These are phyloP conservation scores for Diplazon laetatorius DNA, from an alignment of 2,888 invertebrate species.

Conservation along the genomic window DNA sequence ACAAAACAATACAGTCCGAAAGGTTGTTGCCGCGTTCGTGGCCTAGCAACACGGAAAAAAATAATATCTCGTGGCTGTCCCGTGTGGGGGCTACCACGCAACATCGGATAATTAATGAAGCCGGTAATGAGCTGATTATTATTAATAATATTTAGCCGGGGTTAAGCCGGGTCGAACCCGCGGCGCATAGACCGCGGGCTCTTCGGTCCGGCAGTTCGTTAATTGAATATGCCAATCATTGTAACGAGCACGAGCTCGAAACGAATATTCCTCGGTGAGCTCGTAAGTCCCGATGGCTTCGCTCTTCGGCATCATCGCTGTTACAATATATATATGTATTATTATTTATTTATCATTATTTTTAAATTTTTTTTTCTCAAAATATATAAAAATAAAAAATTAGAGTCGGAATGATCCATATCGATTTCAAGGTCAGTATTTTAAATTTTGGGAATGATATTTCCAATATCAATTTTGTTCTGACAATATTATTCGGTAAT, in stretches of 20 bases:
- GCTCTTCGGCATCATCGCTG: constrained; percentile 13
- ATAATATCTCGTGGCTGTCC: constrained; percentile 17
- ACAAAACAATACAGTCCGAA: too few species aligned
- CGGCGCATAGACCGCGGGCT: constrained; percentile 72
- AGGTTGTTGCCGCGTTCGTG: too few species aligned
- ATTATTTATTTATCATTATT: too few species aligned
- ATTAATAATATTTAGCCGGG: constrained; percentile 82
- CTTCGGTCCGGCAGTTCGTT: constrained; percentile 80
- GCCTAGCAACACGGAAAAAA: constrained; percentile 33
- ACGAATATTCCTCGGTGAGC: constrained; percentile 71
- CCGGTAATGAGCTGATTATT: constrained; percentile 82
- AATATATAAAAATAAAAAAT: too few species aligned
- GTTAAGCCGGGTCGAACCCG: constrained; percentile 80
- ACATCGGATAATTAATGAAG: constrained; percentile 79
- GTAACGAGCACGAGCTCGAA: constrained; percentile 86
- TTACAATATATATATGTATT: too few species aligned
- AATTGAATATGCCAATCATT: constrained; percentile 92
- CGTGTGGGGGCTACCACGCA: constrained; percentile 45
- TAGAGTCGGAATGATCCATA: too few species aligned
- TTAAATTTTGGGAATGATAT: too few species aligned
- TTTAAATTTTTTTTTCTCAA: too few species aligned
- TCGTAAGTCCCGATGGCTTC: constrained; percentile 39
- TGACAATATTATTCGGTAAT: too few species aligned
- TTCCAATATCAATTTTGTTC: too few species aligned
- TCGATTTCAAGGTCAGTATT: too few species aligned